Base-by-base conservation (phyloP, 2,888 invertebrate genomes). In the Eubasilissa splendida region DNA sequence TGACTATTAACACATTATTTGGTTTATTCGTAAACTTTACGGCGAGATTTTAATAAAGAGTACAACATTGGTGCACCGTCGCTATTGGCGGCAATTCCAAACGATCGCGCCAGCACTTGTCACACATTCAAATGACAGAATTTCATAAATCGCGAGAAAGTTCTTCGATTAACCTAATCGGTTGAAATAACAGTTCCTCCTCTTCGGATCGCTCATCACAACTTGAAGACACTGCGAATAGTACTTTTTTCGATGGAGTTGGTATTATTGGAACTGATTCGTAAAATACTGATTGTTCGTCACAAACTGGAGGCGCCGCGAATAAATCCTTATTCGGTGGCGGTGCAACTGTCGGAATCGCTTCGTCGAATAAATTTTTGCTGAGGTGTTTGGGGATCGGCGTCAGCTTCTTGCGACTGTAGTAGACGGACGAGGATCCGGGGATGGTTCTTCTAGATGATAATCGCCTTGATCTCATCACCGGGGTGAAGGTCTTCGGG, bases 71-170 rank as follows among this genome's bases (percentile, higher is more conserved):
- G n/a, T 22, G 7, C 42, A 22, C 54, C 5, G 56, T 56, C 22
- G 53, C 9, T 22, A 53, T 52, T 31, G 58, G 56, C 71, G 71
- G 71, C 33, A 58, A 22, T 54, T 54, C 11, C 11, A 54, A 71
- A 68, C 68, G 8, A 50, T 31, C 4, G 54, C 53, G 1, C 42
- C 42, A 42, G 3, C 3, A 42, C 42, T 42, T 42, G 3, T 42
- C 4, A 42, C 4, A 42, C 42, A 42, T 5, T 42, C 7, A 42
- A 42, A 42, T 42, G 42, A 7, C n/a, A 12, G 8, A 7, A 53
- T 52, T 56, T 76, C 66, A 76, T 42, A 76, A 68, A 12, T 66
- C 76, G 9, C 76, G 76, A n/a, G 56, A 76, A 54, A 54, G 56
- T 52, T 76, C 76, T 33, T 33, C 33, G 7, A 33, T 66, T 12